These are phyloP conservation scores for Acanthacorydalis orientalis DNA, from an alignment of 2,888 invertebrate genomes.

Conservation along the genomic window DNA sequence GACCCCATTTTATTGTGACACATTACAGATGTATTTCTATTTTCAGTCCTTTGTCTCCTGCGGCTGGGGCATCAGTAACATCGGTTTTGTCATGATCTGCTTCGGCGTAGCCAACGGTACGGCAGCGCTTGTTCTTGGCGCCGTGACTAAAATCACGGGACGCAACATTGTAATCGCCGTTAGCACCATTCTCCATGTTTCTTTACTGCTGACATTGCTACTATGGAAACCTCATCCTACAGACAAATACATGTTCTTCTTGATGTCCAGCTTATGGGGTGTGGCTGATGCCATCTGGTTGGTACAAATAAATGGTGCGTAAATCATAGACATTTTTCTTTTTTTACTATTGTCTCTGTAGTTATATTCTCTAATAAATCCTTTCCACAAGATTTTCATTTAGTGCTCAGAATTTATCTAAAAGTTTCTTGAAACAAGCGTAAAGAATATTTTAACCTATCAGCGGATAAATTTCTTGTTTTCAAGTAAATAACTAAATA, in stretches of 20 bases:
- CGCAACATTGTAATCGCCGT: constrained; percentile 60
- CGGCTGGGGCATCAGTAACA: constrained; percentile 75
- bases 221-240: constrained; percentile 55
- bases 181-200: constrained; percentile 53
- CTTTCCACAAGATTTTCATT: no score
- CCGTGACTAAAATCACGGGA: constrained; percentile 62
- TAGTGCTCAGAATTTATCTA: no score
- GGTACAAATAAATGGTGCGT: constrained; percentile 77
- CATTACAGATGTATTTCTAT: constrained; percentile 5
- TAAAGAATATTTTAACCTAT: no score
- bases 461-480: no score
- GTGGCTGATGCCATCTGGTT: constrained; percentile 81
- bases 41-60: constrained; percentile 68
- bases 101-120: constrained; percentile 78
- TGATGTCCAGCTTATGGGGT: constrained; percentile 74
- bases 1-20: no score
- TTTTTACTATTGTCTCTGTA: background rate
- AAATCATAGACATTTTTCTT: background rate
- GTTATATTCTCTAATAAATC: no score
- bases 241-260: constrained; percentile 53
- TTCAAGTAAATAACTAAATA: no score
- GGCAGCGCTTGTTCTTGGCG: constrained; percentile 69
- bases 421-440: no score
- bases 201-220: constrained; percentile 47
- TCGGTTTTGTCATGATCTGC: constrained; percentile 88